These are phyloP conservation scores for Drosophila suboccidentalis DNA, from an alignment of 2,888 invertebrate species.

Conservation along the genomic window DNA sequence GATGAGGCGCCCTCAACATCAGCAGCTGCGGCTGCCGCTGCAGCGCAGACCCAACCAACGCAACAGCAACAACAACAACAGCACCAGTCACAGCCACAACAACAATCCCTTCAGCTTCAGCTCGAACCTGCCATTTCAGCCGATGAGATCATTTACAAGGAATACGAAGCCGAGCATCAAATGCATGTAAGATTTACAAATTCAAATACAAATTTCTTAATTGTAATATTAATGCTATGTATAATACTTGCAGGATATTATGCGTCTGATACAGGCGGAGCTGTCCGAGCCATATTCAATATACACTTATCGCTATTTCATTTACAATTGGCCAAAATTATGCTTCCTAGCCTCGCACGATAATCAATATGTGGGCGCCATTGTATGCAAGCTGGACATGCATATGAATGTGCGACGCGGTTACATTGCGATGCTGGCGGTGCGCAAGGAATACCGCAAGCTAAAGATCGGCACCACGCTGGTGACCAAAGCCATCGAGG, in stretches of 20 bases:
- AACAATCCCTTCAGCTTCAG: slow-evolving; percentile 31
- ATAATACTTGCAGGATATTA: slow-evolving; percentile 89
- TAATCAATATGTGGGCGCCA: slow-evolving; percentile 97
- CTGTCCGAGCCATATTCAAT: slow-evolving; percentile 99
- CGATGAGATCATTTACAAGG: slow-evolving; percentile 87
- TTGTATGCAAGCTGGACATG: slow-evolving; percentile 99
- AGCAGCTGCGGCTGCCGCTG: slow-evolving; percentile 38
- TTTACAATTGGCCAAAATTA: slow-evolving; percentile 99
- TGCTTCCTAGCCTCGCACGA: slow-evolving; percentile 98
- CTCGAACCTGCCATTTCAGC: slow-evolving; percentile 71
- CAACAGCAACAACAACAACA: slow-evolving; percentile 3
- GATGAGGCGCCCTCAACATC: slow-evolving; percentile 50
- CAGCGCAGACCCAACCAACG: slow-evolving; percentile 19
- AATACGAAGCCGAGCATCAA: slow-evolving; percentile 97
- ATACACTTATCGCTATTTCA: slow-evolving; percentile 99
- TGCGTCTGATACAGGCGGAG: slow-evolving; percentile 99
- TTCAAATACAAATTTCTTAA: not conserved
- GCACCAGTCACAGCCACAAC: slow-evolving; percentile 15
- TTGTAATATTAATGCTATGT: not conserved
- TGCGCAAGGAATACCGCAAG: slow-evolving; percentile 97
- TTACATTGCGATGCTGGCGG: slow-evolving; percentile 99
- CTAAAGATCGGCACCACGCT: slow-evolving; percentile 95
- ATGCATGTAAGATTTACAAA: slow-evolving; percentile 89
- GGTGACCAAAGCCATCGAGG: slow-evolving; percentile 92
- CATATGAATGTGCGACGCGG: slow-evolving; percentile 97